Base-by-base conservation (phyloP, 2,888 invertebrate genomes). In the Lasioglossum marginatum region DNA sequence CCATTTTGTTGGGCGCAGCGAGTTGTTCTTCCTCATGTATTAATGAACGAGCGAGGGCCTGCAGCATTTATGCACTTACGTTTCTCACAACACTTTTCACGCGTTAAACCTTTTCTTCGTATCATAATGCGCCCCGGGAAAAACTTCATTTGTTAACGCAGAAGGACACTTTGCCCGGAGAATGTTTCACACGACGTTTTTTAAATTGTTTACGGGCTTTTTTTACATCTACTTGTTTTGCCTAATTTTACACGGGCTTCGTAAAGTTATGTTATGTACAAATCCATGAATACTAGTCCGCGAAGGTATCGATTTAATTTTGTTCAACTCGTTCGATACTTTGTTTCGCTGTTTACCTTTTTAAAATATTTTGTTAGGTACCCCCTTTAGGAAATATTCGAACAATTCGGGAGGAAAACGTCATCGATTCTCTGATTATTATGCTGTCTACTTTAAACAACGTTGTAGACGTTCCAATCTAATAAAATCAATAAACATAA, bases 1-100 rank as follows among this genome's bases (percentile, higher is more conserved):
- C 89, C 88, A 89, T 89, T 88, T 89, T 85, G 85, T 88, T 83
- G 73, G 79, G 73, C 73, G 71, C 68, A 57, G 27, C 80, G 63
- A 77, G 77, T 81, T 87, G 79, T 85, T 89, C 76, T 76, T 77
- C 52, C 72, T 79, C 79, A 14, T 66, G 79, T 76, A 77, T 79
- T 82, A 84, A 84, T n/a, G 82, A 77, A 81, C 81, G 68, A 37
- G 43, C 48, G 57, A 4, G 52, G 34, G 57, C 40, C 70, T 48
- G 57, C 73, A 71, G 37, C 40, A 43, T 68, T 74, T 68, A 31
- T 77, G 60, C 71, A 48, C 27, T 73, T 72, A 57, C n/a, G 8
- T n/a, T 27, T 1, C 5, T 60, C 10, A 37, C 37, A 8, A 23
- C 31, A 27, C 37, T 77, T 48, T 23, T 43, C 45, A 34, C 66